Evolutionary conservation across 1,140 invertebrate species (phyloP), one percentile per base, ranked within the genome.

Genomic region (Macrotrachela quadricornifera): DNA sequence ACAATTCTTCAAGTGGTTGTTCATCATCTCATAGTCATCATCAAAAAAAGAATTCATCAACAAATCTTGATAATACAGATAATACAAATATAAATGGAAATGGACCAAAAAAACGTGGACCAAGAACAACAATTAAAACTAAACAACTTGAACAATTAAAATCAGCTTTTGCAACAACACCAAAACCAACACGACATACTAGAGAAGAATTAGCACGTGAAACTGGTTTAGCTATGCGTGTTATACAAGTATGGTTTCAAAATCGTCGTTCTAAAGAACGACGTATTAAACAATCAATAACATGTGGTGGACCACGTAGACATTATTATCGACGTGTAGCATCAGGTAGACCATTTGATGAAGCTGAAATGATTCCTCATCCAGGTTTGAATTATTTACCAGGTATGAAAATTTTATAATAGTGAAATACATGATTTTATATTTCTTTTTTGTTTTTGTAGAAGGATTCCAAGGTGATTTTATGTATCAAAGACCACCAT

Each of bases 201-300:
- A 77, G 92, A 60, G 92, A 99, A 72, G 90, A 96, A 71, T 76
- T 99, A 57, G 91, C 92, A 55, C 91, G 94, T 71, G 91, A 97
- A 71, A 99, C 92, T 2, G 90, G 91, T 40, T 74, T 99, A 44
- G 91, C 90, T 38, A 99, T 97, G 92, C 78, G 92, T 68, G 92
- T 99, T 57, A 97, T 99, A 76, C 92, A 99, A 83, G 92, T 30
- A 30, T 55, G 54, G 54, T 55, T 55, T 47, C 54, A 55, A 17
- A 55, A 55, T 51, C 36, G 54, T 38, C 18, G 54, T 8, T 55
- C 54, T 37, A 55, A 55, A 47, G 54, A 55, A 36, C n/a, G 54
- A 17, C 63, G 73, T 17, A 70, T 54, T 46, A 54, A 54, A 46
- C 53, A 54, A 37, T 30, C 21, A 30, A 37, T 54, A 18, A 54